Evolutionary conservation across 2,888 invertebrate species (phyloP).

Genomic region (Microdon myrmicae): DNA sequence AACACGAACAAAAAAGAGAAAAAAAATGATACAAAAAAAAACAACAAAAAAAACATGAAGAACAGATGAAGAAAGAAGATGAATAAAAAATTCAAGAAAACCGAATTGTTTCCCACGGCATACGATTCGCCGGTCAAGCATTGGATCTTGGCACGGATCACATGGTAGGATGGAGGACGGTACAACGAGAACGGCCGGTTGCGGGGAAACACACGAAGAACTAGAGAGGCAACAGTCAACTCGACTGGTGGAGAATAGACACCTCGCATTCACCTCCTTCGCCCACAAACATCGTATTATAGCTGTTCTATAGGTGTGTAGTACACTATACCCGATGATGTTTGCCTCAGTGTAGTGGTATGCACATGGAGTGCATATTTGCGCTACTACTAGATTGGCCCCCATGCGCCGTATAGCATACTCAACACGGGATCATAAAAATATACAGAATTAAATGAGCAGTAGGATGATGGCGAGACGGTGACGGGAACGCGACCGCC

Average conservation of each 20-base stretch:
- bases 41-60: slow-evolving; percentile 42
- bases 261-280: slow-evolving; percentile 25
- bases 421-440: too few species aligned
- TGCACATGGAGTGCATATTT: slow-evolving; percentile 51
- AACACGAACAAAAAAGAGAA: slow-evolving; percentile 71
- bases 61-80: slow-evolving; percentile 54
- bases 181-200: slow-evolving; percentile 18
- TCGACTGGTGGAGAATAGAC: slow-evolving; percentile 36
- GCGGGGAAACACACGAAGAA: too few species aligned
- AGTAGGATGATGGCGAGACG: too few species aligned
- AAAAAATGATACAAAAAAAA: slow-evolving; percentile 64
- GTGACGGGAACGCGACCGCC: too few species aligned
- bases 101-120: slow-evolving; percentile 69
- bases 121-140: slow-evolving; percentile 69
- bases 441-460: too few species aligned
- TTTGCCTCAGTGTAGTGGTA: slow-evolving; percentile 32
- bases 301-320: slow-evolving; percentile 28
- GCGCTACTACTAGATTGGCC: slow-evolving; percentile 50
- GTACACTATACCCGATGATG: not conserved
- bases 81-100: slow-evolving; percentile 63
- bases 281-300: too few species aligned
- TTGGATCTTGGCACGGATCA: slow-evolving; percentile 58
- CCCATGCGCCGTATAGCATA: slow-evolving; percentile 30
- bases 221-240: too few species aligned
- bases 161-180: slow-evolving; percentile 42